A percentile compares a stretch with the other conserved stretches of the same genome.
Evolutionary conservation across 2,113 vertebrate genomes (phyloP).

Genomic region (Perccottus glenii): DNA sequence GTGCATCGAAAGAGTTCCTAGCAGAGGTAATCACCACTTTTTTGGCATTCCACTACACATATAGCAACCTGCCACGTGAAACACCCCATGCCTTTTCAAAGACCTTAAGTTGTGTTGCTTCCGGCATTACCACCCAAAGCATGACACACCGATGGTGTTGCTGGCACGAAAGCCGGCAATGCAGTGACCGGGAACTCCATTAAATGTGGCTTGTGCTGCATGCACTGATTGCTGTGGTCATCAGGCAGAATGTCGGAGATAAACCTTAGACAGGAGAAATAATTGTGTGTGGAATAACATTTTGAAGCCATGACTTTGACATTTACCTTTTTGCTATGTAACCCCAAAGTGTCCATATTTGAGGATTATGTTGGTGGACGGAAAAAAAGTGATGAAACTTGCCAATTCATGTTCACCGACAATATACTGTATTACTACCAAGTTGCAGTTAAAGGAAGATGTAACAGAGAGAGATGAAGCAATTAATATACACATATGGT

Average conservation of each 20-base stretch:
- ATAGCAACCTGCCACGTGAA: slow-evolving; percentile 14
- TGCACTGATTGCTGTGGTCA: slow-evolving; percentile 3
- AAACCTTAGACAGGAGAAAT: neutral
- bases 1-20: slow-evolving; percentile 27
- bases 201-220: slow-evolving; percentile 20
- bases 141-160: slow-evolving; percentile 16
- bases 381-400: no score
- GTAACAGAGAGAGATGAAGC: no score
- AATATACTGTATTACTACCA: no score
- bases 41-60: neutral
- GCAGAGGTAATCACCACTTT: slow-evolving; percentile 34
- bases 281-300: no score
- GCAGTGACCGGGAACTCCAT: slow-evolving; percentile 40
- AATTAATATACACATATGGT: no score
- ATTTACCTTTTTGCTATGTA: no score
- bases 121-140: slow-evolving; percentile 20
- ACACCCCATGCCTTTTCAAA: slow-evolving; percentile 1
- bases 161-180: slow-evolving; percentile 19
- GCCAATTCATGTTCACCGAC: no score
- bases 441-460: no score
- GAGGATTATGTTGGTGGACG: no score
- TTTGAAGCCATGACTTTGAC: no score
- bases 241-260: neutral
- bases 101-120: slow-evolving; percentile 14
- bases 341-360: no score